phyloP scores from a whole-genome alignment of 92 coral and sea anemone species.

The Epizoanthus illoricatus region DNA sequence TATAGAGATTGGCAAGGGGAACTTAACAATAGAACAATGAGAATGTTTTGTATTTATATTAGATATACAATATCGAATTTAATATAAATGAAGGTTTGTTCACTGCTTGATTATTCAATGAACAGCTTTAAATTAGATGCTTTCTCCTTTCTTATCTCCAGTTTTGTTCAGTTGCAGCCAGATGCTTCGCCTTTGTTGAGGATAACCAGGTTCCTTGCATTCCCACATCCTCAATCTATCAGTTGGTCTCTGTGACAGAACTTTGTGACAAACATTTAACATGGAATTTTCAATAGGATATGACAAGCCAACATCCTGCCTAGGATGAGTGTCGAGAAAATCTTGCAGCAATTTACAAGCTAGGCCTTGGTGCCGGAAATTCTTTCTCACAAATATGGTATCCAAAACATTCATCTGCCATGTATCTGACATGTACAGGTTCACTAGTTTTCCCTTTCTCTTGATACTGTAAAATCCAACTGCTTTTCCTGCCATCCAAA shows the following conservation, averaged over 20 bases:
- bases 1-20: no score
- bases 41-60: no score
- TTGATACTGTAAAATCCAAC: slow-evolving; percentile 57
- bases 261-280: slow-evolving; percentile 40
- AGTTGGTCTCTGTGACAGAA: slow-evolving; percentile 33
- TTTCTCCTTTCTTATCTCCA: not conserved
- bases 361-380: slow-evolving; percentile 41
- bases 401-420: slow-evolving; percentile 56
- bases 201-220: slow-evolving; percentile 44
- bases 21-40: no score
- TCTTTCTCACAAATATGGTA: slow-evolving; percentile 54
- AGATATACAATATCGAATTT: no score
- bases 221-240: slow-evolving; percentile 53
- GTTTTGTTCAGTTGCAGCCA: slow-evolving; percentile 30
- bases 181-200: slow-evolving; percentile 19
- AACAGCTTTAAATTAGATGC: no score
- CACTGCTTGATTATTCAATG: no score
- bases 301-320: slow-evolving; percentile 56
- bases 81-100: no score
- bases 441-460: slow-evolving; percentile 50
- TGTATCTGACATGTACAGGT: slow-evolving; percentile 27
- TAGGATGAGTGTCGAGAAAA: slow-evolving; percentile 40
- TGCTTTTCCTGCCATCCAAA: slow-evolving; percentile 58
- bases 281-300: slow-evolving; percentile 41
- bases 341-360: slow-evolving; percentile 50